phyloP scores from a whole-genome alignment of 2,888 invertebrate genomes.

The Leptogaster cylindrica region DNA sequence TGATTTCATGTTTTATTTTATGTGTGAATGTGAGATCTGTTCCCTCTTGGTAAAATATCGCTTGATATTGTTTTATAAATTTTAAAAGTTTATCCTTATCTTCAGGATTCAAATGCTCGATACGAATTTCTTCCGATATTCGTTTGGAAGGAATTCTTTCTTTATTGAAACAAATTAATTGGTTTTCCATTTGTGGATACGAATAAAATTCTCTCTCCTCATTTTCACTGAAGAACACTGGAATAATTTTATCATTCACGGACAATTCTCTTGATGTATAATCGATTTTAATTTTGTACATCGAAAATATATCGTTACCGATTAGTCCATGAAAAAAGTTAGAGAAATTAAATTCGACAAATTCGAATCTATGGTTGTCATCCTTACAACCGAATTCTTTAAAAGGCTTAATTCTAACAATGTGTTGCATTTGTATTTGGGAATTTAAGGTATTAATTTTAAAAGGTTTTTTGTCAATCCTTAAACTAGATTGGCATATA shows the following conservation, averaged over 20 bases:
- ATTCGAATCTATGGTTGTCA: neutral
- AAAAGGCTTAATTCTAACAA: neutral
- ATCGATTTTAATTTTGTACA: slow-evolving; percentile 6
- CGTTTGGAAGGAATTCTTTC: neutral
- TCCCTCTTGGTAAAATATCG: neutral
- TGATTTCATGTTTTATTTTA: slow-evolving; percentile 16
- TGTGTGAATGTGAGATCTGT: slow-evolving; percentile 28
- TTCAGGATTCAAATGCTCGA: slow-evolving; percentile 32
- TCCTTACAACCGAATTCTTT: neutral
- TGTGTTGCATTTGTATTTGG: neutral
- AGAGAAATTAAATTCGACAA: neutral
- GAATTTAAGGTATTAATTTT: slow-evolving; percentile 4
- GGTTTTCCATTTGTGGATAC: neutral
- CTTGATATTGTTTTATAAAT: slow-evolving; percentile 10
- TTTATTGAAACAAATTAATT: neutral
- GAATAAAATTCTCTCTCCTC: slow-evolving; percentile 7
- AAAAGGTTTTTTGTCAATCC: neutral
- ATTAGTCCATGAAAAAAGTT: slow-evolving; percentile 1
- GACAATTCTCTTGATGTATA: neutral
- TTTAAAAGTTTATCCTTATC: slow-evolving; percentile 1
- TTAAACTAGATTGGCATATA: neutral
- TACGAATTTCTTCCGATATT: neutral
- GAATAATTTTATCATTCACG: neutral
- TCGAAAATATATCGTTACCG: slow-evolving; percentile 9
- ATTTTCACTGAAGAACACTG: slow-evolving; percentile 11